phyloP scores from a whole-genome alignment of 2,888 invertebrate genomes.

The Phaedon cochleariae region DNA sequence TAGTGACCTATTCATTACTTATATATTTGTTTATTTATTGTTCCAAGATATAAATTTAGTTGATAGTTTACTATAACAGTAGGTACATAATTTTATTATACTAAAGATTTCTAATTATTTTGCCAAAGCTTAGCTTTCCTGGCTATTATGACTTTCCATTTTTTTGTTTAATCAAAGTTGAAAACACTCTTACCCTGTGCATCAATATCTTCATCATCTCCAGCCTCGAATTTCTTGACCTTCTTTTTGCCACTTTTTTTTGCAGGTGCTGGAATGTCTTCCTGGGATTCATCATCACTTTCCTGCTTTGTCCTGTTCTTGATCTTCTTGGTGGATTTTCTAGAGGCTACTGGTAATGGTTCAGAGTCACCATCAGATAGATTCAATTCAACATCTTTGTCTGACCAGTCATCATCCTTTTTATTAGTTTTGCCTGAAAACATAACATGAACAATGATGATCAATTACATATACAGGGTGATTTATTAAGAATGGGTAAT shows the following conservation, averaged over 20 bases:
- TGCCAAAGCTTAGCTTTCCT: too few relatives aligned
- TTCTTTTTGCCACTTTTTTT: conserved; percentile 25
- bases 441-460: neutral
- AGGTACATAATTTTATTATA: too few relatives aligned
- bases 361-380: conserved; percentile 51
- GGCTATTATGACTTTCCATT: too few relatives aligned
- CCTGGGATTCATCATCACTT: conserved; percentile 43
- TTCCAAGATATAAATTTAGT: too few relatives aligned
- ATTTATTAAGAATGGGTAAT: too few relatives aligned
- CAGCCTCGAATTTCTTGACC: neutral
- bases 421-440: conserved; percentile 40
- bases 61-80: too few relatives aligned
- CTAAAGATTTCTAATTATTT: too few relatives aligned
- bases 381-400: conserved; percentile 54
- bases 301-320: conserved; percentile 51
- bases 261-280: conserved; percentile 53
- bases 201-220: neutral
- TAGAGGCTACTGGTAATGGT: conserved; percentile 23
- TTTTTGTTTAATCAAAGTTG: too few relatives aligned
- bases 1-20: too few relatives aligned
- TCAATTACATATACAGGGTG: too few relatives aligned
- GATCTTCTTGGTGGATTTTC: conserved; percentile 53
- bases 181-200: neutral
- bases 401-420: conserved; percentile 54
- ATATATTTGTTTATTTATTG: too few relatives aligned